phyloP scores from a whole-genome alignment of 2,888 invertebrate genomes.

The Mesoligia furuncula region DNA sequence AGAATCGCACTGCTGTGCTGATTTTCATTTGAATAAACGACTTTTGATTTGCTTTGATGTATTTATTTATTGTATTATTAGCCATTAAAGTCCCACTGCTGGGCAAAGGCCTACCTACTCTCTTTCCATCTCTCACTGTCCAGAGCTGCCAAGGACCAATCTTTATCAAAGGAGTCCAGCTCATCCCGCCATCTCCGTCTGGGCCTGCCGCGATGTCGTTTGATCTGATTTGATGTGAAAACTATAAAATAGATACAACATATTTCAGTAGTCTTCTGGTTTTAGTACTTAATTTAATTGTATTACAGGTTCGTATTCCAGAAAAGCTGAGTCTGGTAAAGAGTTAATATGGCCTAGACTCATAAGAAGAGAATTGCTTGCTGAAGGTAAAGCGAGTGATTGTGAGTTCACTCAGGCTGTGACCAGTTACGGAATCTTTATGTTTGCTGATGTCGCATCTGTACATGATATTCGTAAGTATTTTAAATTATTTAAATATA shows the following conservation, averaged over 20 bases:
- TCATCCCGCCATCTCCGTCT: too few relatives aligned
- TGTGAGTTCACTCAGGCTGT: conserved; percentile 10
- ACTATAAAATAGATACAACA: background rate
- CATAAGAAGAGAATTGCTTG: background rate
- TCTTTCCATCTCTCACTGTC: too few relatives aligned
- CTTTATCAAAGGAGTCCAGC: too few relatives aligned
- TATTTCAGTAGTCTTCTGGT: background rate
- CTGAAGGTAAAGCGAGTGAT: background rate
- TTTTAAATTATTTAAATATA: too few relatives aligned
- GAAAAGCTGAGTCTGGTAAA: conserved; percentile 31
- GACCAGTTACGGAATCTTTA: conserved; percentile 28
- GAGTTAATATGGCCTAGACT: conserved; percentile 19
- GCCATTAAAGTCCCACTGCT: too few relatives aligned
- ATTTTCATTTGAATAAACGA: background rate
- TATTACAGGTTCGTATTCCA: conserved; percentile 31
- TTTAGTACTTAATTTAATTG: background rate
- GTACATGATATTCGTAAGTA: conserved; percentile 35
- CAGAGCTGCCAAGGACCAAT: too few relatives aligned
- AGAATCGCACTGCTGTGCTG: too few relatives aligned
- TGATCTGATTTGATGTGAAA: too few relatives aligned
- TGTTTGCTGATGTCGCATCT: conserved; percentile 18
- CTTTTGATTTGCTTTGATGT: too few relatives aligned
- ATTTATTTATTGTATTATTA: background rate
- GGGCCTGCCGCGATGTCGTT: too few relatives aligned
- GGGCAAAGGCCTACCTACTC: too few relatives aligned